These are phyloP conservation scores for Artibeus lituratus DNA, from an alignment of 2,797 vertebrate species.

Conservation along the genomic window DNA sequence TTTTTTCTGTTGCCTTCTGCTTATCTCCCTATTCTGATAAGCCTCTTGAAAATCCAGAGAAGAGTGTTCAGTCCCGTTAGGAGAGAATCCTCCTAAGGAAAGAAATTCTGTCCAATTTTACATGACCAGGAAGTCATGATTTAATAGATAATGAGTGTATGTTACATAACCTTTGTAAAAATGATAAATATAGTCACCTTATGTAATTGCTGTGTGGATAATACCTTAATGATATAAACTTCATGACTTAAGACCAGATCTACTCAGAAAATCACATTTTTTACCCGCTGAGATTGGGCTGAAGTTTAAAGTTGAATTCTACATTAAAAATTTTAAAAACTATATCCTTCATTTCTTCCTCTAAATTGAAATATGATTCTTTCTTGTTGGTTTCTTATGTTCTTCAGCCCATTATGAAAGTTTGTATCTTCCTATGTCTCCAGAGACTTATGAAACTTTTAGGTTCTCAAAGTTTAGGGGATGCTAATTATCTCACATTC, in stretches of 20 bases:
- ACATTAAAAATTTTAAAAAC: background rate
- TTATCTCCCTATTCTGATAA: background rate
- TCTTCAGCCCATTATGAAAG: background rate
- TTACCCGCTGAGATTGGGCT: background rate
- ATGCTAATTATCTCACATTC: constrained; percentile 1
- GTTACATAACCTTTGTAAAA: background rate
- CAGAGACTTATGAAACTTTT: background rate
- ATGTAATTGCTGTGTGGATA: background rate
- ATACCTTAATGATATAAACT: background rate
- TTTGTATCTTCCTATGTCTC: background rate
- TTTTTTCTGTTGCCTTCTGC: background rate
- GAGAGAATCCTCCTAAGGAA: background rate
- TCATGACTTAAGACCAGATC: background rate
- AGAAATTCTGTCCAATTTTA: background rate
- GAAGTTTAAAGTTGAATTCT: background rate
- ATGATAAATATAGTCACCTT: background rate
- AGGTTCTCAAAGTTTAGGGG: background rate
- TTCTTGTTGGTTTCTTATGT: background rate
- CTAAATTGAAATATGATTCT: background rate
- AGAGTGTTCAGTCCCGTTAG: background rate
- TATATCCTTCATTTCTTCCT: background rate
- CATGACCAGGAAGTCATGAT: background rate
- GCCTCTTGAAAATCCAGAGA: background rate
- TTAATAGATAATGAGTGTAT: background rate
- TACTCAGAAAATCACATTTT: background rate